Evolutionary conservation across 1,140 invertebrate genomes (phyloP), one percentile per base, ranked within the genome.

Genomic region (Melanaphis sacchari): DNA sequence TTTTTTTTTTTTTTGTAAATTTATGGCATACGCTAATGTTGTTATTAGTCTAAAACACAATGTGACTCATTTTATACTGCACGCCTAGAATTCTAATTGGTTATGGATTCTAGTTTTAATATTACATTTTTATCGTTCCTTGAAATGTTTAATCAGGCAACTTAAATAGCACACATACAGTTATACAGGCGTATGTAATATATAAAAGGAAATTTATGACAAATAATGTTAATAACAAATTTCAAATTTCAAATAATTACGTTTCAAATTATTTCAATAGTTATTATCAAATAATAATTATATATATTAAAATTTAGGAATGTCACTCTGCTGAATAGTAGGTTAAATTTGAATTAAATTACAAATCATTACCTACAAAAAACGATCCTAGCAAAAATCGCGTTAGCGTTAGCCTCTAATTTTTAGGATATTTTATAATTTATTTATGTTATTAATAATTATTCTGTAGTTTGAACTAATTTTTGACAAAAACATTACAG

Each of bases 1-100:
- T 36, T 88, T 88, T 87, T 49, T 88, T 49, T 88, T 88, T 36
- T 24, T 88, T 87, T 36, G 31, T 88, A 36, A 88, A 88, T 52
- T 36, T 22, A 88, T 88, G 31, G 85, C 46, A 87, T 87, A 43
- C n/a, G 26, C 26, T n/a, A 87, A 87, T 46, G 43, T 36, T 46
- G 6, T 46, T 49, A 36, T 21, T 88, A 38, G 85, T 46, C 43
- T 87, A 31, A 87, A 31, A 87, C 85, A 85, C 11, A 21, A n/a
- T 18, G 21, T 88, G 85, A 88, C 43, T 88, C 85, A 88, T 49
- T 2, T 6, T 49, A 46, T 49, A 41, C 11, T 41, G 26, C 85
- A 88, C 46, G 22, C 36, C 36, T 84, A 24, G 9, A 38, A 49
- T 88, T 88, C 85, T 43, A 36, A 36, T 43, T 43, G 11, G 11